Conservation (phyloP, 2,888 invertebrate genomes). For the Clostera curtula region DNA sequence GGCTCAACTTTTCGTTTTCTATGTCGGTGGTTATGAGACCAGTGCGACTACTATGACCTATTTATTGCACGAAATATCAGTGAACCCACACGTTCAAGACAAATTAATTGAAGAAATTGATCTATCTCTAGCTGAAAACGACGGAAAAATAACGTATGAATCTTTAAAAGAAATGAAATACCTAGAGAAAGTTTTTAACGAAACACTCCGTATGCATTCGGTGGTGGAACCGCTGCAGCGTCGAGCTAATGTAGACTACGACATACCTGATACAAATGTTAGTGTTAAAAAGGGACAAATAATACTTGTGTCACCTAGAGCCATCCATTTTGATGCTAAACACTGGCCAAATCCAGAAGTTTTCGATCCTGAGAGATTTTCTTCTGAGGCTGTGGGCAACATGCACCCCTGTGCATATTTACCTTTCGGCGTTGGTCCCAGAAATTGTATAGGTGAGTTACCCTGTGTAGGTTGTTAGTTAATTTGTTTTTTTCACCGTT, state of each 20-base stretch:
- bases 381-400: constrained; percentile 29
- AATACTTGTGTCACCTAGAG: constrained; percentile 36
- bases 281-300: constrained; percentile 37
- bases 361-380: constrained; percentile 63
- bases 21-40: constrained; percentile 59
- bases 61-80: constrained; percentile 41
- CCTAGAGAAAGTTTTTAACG: constrained; percentile 44
- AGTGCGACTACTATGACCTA: constrained; percentile 50
- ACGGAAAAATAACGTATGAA: constrained; percentile 46
- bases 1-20: constrained; percentile 57
- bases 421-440: constrained; percentile 54
- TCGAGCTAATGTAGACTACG: constrained; percentile 36
- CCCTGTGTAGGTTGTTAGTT: not conserved
- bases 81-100: too few species aligned
- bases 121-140: too few species aligned
- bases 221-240: constrained; percentile 48
- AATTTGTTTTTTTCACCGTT: too few species aligned
- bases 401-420: constrained; percentile 44
- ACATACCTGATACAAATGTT: constrained; percentile 41
- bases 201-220: constrained; percentile 57
- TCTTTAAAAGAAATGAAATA: constrained; percentile 46
- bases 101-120: too few species aligned
- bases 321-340: constrained; percentile 51
- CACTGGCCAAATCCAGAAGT: constrained; percentile 52
- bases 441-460: constrained; percentile 54